Base-by-base conservation (phyloP, 2,888 invertebrate species). In the Neuroscelio doddi region DNA sequence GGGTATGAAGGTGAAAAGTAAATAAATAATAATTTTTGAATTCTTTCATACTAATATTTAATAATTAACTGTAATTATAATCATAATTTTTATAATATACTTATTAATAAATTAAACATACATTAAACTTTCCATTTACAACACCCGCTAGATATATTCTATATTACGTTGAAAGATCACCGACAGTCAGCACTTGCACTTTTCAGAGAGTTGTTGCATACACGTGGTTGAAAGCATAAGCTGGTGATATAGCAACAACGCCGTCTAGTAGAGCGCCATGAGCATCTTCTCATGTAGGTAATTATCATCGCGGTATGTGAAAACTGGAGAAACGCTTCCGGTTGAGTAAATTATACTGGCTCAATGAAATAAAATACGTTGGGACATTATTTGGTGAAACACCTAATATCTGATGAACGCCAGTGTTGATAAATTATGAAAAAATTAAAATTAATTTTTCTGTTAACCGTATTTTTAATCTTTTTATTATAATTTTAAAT, bases 301-400 rank as follows among this genome's bases (percentile, higher is more conserved):
- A 82, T 82, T 83, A 83, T 80, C 80, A 74, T 72, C 62, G 73
- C 64, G 71, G 77, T 76, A 78, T 79, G 81, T 78, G 81, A 80
- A 77, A 81, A 79, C 73, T 68, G 76, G 80, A 75, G 81, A 81
- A 81, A 82, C 81, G 75, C 78, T 83, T 82, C 81, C 82, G 80
- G 79, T 64, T 64, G 59, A 51, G 64, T 41, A 64, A 59, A 64
- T 64, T 64, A 38, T 46, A 64, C 59, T 51, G 46, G 46, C 59
- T 46, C 64, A 51, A 55, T 64, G 64, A 51, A 64, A 64, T 50
- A 45, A 53, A 59, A 55, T 26, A 34, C 42, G 57, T 46, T 59
- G 59, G 55, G 50, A 59, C 64, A 56, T 55, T 50, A 41, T 49
- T 39, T 53, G 56, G 55, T 44, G 50, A 55, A 12, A 50, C 55